Evolutionary conservation across 2,888 invertebrate species (phyloP).

Genomic region (Orchestes rusci): DNA sequence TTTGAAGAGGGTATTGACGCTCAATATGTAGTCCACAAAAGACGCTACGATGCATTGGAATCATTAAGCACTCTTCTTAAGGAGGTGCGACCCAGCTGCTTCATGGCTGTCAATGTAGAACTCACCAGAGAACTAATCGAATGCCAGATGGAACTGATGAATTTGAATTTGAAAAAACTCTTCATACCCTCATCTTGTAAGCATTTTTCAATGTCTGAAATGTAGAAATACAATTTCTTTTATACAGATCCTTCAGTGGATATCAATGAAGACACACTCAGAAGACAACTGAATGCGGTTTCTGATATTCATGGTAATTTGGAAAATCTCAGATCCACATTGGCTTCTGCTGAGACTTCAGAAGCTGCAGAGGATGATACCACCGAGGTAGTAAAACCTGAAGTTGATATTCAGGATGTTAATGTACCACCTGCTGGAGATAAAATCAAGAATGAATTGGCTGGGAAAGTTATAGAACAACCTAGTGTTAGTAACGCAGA

Average conservation of each 20-base stretch:
- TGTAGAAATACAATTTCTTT: not conserved
- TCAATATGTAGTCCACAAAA: constrained; percentile 53
- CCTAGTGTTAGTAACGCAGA: too few species aligned
- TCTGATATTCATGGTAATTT: constrained; percentile 9
- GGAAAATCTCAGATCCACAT: constrained; percentile 10
- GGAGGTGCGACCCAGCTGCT: constrained; percentile 50
- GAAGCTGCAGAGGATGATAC: too few species aligned
- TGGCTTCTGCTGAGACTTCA: not conserved
- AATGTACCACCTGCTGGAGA: too few species aligned
- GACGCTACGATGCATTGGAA: constrained; percentile 53
- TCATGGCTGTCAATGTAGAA: constrained; percentile 44
- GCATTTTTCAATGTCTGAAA: not conserved
- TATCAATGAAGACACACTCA: constrained; percentile 12
- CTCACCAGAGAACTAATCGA: constrained; percentile 51
- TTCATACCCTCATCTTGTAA: constrained; percentile 29
- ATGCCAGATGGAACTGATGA: constrained; percentile 57
- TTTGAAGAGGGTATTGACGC: constrained; percentile 63
- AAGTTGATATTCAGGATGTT: too few species aligned
- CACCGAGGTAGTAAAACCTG: too few species aligned
- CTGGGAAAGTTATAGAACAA: too few species aligned
- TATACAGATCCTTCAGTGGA: constrained; percentile 9
- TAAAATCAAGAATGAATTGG: too few species aligned
- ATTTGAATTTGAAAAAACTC: constrained; percentile 52
- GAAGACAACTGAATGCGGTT: constrained; percentile 15
- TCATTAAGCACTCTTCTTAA: constrained; percentile 50